Evolutionary conservation across 2,888 invertebrate species (phyloP).

Genomic region (Coleophora deauratella): DNA sequence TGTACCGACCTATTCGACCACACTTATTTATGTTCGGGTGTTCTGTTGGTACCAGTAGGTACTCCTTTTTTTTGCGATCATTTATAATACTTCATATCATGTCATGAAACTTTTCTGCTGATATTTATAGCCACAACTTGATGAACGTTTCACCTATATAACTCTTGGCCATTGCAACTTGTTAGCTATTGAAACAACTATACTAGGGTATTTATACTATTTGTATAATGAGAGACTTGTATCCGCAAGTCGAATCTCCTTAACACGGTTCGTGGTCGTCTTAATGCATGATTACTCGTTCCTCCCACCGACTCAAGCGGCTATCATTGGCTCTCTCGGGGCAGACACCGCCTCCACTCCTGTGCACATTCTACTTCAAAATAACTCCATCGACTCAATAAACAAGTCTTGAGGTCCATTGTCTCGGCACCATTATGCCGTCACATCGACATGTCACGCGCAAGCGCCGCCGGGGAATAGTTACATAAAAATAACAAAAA

Average conservation of each 20-base stretch:
- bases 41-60: conserved; percentile 41
- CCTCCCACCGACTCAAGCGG: conserved; percentile 55
- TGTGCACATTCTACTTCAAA: conserved; percentile 62
- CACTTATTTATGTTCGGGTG: conserved; percentile 61
- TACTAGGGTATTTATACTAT: conserved; percentile 15
- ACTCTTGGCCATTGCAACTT: too few species aligned
- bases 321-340: conserved; percentile 57
- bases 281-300: conserved; percentile 61
- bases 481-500: conserved; percentile 46
- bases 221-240: conserved; percentile 28
- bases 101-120: too few species aligned
- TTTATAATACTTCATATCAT: too few species aligned
- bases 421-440: conserved; percentile 59
- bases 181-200: too few species aligned
- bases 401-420: conserved; percentile 69
- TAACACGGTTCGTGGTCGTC: conserved; percentile 35
- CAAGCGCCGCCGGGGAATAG: conserved; percentile 49
- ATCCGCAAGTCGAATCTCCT: conserved; percentile 43
- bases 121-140: too few species aligned
- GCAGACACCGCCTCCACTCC: conserved; percentile 64
- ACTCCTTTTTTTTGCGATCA: too few species aligned
- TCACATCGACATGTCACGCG: conserved; percentile 48
- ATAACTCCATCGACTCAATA: conserved; percentile 69
- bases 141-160: too few species aligned
- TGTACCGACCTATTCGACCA: conserved; percentile 56